Evolutionary conservation across 2,113 vertebrate species (phyloP).

Genomic region (Hippoglossus stenolepis): DNA sequence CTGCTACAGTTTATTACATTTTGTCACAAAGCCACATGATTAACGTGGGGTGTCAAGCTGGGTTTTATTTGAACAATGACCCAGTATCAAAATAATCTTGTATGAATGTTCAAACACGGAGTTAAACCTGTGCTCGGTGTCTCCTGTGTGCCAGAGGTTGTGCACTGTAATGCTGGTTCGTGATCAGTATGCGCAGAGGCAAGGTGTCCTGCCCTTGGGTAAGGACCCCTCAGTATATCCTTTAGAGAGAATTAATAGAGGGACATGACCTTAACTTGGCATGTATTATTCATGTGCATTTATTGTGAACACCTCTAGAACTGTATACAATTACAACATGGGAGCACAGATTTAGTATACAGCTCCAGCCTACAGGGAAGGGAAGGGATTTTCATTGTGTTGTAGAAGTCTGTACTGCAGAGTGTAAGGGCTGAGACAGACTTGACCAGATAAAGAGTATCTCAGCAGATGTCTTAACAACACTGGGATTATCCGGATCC

Average conservation of each 20-base stretch:
- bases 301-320: constrained; percentile 17
- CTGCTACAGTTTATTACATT: no score
- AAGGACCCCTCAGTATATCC: constrained; percentile 30
- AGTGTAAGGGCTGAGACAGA: constrained; percentile 1
- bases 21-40: no score
- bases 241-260: constrained; percentile 59
- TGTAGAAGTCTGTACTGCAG: background rate
- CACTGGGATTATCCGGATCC: constrained; percentile 56
- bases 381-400: background rate
- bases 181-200: constrained; percentile 58
- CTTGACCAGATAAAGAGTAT: constrained; percentile 38
- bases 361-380: background rate
- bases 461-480: constrained; percentile 40
- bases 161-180: constrained; percentile 5
- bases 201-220: constrained; percentile 48
- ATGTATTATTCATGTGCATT: constrained; percentile 62
- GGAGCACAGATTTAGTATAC: background rate
- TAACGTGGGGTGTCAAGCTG: no score
- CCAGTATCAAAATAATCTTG: background rate
- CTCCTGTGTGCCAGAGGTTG: constrained; percentile 21
- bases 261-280: constrained; percentile 42
- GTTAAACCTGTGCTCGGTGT: background rate
- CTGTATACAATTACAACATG: background rate
- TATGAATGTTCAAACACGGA: background rate
- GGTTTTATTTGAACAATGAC: background rate